Conservation (phyloP, 2,113 vertebrate genomes). For the Urocynchramus pylzowi region DNA sequence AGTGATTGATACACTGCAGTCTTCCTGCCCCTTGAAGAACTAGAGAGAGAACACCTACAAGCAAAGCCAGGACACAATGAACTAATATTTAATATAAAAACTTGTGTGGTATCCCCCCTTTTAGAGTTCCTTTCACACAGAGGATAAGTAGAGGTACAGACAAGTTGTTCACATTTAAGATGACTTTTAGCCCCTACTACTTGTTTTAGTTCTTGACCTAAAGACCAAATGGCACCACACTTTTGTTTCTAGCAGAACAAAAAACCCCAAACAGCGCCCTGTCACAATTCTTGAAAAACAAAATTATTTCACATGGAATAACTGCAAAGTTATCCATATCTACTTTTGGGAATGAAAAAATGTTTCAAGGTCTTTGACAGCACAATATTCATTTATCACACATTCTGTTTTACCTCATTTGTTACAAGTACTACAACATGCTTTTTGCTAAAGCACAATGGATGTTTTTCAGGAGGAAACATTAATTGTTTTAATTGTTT, state of each 20-base stretch:
- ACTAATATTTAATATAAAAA: neutral
- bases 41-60: neutral
- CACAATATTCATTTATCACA: neutral
- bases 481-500: slow-evolving; percentile 32
- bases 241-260: neutral
- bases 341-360: neutral
- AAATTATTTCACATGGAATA: neutral
- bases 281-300: neutral
- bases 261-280: neutral
- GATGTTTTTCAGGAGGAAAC: neutral
- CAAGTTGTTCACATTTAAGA: neutral
- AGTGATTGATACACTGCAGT: neutral
- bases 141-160: neutral
- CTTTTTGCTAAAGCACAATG: neutral
- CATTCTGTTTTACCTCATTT: neutral
- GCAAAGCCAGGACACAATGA: neutral
- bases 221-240: neutral
- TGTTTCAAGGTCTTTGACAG: neutral
- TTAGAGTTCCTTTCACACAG: neutral
- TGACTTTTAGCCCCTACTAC: neutral
- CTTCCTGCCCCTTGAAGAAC: neutral
- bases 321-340: neutral
- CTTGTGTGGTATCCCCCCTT: neutral
- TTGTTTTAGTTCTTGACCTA: neutral
- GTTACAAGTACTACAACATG: neutral